Evolutionary conservation across 1,140 invertebrate genomes (phyloP), one percentile per base, ranked within the genome.

Genomic region (Akabosia matsudoensis): DNA sequence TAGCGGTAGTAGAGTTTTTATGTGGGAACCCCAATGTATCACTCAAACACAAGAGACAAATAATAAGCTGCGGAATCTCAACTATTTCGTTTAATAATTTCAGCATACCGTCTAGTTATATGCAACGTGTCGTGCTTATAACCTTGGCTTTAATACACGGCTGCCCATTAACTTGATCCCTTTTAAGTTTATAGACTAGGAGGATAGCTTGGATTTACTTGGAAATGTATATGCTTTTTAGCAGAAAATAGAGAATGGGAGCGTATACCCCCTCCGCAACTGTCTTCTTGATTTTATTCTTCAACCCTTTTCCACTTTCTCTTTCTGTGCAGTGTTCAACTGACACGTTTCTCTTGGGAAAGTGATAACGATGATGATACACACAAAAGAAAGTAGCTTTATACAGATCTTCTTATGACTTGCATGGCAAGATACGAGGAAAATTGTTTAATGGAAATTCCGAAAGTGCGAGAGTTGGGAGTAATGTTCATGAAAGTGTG

Each of bases 61-160:
- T 72, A 72, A 72, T 72, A 72, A 76, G 67, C 74, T 67, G 14
- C 52, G 76, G 78, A 79, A 79, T 79, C 51, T 56, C 56, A 76
- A 79, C 28, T 52, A 77, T 79, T 77, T 74, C 56, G 70, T 18
- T 18, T 80, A 78, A 79, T 80, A 80, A 80, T 80, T 80, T 79
- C 77, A 67, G 75, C 79, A 77, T 80, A 54, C 37, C 26, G 70
- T 74, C 54, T 4, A 61, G 54, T 61, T 61, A 24, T n/a, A 61
- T 14, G 13, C 54, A 61, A 61, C 54, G 7, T 24, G 54, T 22
- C n/a, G 54, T 61, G 4, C 24, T 10, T 61, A 45, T 45, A 45
- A 10, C 37, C 54, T 61, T 24, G 4, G 13, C 24, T 61, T 61
- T 61, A 61, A 14, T 61, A 24, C 72, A 76, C 72, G 24, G 33